Evolutionary conservation across 2,888 invertebrate genomes (phyloP).

Genomic region (Saturnia pavonia): DNA sequence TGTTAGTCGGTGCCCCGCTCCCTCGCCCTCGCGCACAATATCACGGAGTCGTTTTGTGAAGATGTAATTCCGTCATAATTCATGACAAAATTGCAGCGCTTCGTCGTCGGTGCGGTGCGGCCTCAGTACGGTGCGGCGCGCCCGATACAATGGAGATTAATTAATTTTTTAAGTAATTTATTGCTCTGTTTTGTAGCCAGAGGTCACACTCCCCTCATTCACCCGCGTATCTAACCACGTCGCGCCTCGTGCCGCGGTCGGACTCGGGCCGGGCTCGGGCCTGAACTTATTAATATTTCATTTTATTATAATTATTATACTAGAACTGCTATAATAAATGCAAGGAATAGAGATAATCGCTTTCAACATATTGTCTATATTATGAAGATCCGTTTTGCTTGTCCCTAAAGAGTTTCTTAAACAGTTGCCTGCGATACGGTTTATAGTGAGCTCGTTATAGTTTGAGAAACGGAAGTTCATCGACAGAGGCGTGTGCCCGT

Average conservation of each 20-base stretch:
- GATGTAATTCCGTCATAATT: constrained; percentile 26
- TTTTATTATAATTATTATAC: neutral
- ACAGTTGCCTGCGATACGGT: neutral
- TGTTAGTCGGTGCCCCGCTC: no score
- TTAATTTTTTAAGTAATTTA: constrained; percentile 30
- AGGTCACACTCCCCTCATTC: neutral
- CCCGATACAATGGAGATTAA: constrained; percentile 16
- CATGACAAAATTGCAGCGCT: constrained; percentile 19
- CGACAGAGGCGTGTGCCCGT: no score
- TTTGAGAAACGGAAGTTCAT: no score
- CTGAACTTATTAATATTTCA: neutral
- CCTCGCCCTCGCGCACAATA: neutral
- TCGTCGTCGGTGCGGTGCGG: neutral
- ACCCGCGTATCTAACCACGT: no score
- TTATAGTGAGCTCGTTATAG: neutral
- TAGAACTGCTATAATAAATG: neutral
- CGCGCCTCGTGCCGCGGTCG: no score
- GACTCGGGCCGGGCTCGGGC: neutral
- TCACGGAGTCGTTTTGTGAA: neutral
- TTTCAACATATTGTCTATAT: neutral
- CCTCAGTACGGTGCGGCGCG: no score
- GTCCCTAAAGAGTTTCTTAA: no score
- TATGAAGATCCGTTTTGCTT: neutral
- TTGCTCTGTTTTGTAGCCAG: constrained; percentile 4
- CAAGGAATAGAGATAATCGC: neutral